Conservation (phyloP, 2,113 vertebrate genomes). For the Gymnarchus niloticus region DNA sequence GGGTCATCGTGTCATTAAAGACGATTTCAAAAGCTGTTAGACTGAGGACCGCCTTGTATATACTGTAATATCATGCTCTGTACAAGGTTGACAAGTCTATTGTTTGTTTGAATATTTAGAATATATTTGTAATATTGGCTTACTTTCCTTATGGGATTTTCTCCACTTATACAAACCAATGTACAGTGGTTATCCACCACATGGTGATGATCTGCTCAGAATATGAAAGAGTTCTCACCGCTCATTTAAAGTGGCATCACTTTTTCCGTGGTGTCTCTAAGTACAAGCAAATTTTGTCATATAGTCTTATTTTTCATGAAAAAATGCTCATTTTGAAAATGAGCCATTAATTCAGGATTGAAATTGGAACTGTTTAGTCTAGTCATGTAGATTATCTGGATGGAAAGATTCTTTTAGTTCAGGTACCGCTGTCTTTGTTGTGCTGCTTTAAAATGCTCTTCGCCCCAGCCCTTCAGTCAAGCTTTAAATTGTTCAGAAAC, state of each 20-base stretch:
- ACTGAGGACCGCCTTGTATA: no score
- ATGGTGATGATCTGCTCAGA: not conserved
- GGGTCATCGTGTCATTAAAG: no score
- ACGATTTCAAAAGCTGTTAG: no score
- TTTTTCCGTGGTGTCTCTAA: not conserved
- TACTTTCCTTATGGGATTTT: no score
- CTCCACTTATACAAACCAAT: no score
- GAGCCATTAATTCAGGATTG: not conserved
- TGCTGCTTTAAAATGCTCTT: not conserved
- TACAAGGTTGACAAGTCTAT: no score
- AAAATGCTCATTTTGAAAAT: not conserved
- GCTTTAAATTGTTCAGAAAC: not conserved
- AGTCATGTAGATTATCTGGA: no score
- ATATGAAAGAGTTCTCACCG: not conserved
- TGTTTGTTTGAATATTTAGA: no score
- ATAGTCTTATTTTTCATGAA: not conserved
- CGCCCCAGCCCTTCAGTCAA: not conserved
- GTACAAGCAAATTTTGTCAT: not conserved
- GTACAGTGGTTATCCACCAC: not conserved
- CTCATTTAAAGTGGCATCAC: not conserved
- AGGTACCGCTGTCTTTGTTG: not conserved
- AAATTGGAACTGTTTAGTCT: not conserved
- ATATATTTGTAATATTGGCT: no score
- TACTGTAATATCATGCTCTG: no score
- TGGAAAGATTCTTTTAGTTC: no score